Evolutionary conservation across 1,140 invertebrate species (phyloP), one percentile per base, ranked within the genome.

Genomic region (Hycleus phaleratus): DNA sequence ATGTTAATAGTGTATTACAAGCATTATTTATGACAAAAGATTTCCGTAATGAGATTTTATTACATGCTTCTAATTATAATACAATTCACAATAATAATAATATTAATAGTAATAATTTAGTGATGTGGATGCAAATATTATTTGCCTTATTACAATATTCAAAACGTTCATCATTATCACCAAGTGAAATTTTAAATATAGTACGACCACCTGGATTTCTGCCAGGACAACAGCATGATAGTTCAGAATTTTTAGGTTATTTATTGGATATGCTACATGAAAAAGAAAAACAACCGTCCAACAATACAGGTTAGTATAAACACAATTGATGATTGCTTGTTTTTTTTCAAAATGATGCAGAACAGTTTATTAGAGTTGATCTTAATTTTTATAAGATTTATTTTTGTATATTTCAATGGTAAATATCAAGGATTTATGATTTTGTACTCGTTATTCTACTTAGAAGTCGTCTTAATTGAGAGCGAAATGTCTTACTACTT

Each of bases 1-100:
- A 91, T 60, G 88, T 91, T 86, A 92, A 92, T 66, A 90, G 88
- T 67, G 83, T 91, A 7, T 73, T 92, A 26, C 90, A 93, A 70
- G 87, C 90, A 0, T 75, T 93, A 12, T 84, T 85, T 50, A 87
- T 89, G 80, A 90, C 89, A 39, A 85, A 84, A 72, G 80, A 83
- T 80, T 92, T 81, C 54, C 76, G 77, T 1, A 78, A 82, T 61
- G 78, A 81, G 4, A 71, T 88, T 38, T 64, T 87, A 8, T 68
- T 73, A 10, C 71, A 75, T 49, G 18, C 18, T 18, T 18, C 18
- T 18, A 18, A 18, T 18, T 18, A 18, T 18, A 18, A 18, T 18
- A 18, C 18, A 2, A 18, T 18, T 18, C 18, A 18, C 18, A 18
- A 18, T 18, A 18, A 18, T 18, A 18, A 18, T 18, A 18, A 18